phyloP scores from a whole-genome alignment of 2,113 vertebrate genomes.

The Archocentrus centrarchus region DNA sequence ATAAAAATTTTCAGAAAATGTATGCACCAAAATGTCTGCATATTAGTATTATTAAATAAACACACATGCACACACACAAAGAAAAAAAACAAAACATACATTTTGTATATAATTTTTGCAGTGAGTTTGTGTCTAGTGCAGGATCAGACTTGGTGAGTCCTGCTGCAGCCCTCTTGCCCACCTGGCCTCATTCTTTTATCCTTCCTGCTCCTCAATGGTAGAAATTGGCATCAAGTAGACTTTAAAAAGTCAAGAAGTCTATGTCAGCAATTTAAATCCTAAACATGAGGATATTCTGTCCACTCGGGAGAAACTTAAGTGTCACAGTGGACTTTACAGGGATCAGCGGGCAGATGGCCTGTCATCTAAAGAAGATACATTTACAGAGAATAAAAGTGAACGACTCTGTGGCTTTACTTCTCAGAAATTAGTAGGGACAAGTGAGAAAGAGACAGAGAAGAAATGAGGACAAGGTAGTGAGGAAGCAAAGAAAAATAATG shows the following conservation, averaged over 20 bases:
- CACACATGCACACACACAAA: background rate
- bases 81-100: background rate
- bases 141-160: background rate
- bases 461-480: slow-evolving; percentile 21
- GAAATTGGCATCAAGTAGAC: slow-evolving; percentile 44
- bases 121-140: background rate
- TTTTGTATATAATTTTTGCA: background rate
- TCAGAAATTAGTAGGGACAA: slow-evolving; percentile 40
- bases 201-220: slow-evolving; percentile 14
- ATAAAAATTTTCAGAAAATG: slow-evolving; percentile 19
- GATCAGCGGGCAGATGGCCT: slow-evolving; percentile 24
- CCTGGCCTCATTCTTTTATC: slow-evolving; percentile 15
- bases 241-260: slow-evolving; percentile 50
- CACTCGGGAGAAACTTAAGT: slow-evolving; percentile 16
- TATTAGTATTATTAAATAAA: background rate
- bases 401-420: slow-evolving; percentile 41
- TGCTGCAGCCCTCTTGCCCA: background rate
- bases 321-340: slow-evolving; percentile 44
- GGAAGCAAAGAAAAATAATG: slow-evolving; percentile 36
- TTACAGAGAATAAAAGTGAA: slow-evolving; percentile 36
- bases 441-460: slow-evolving; percentile 11
- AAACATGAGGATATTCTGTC: slow-evolving; percentile 11
- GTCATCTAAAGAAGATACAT: slow-evolving; percentile 18
- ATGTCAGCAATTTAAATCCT: slow-evolving; percentile 42
- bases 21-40: background rate